Evolutionary conservation across 2,113 vertebrate species (phyloP), one percentile per base, ranked within the genome.

Genomic region (Arothron firmamentum): DNA sequence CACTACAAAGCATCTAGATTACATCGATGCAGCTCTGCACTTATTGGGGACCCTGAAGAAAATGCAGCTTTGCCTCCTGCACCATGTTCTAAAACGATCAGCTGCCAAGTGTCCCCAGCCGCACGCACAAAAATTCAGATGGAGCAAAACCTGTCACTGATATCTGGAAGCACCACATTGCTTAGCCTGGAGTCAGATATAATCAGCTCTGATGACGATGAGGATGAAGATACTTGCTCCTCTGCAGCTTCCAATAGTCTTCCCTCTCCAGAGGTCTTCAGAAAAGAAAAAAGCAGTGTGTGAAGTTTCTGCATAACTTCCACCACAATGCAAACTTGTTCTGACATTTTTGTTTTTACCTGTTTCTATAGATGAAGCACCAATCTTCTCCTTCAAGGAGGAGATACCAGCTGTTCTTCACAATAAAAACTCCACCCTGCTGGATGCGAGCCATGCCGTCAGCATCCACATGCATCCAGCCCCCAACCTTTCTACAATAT

Each of bases 361-460:
- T 68, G 6, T 51, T 8, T 67, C 47, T 1, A 5, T 21, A 87
- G 82, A 52, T 2, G 65, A 76, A 43, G 43, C 1, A 0, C 10
- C 51, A 16, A 46, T 10, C 8, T 70, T 74, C 1, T 14, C 49
- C 5, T 6, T 3, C 31, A 61, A 59, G 4, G 69, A 76, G 38
- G 74, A 72, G 63, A 15, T 49, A 21, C 11, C 17, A 47, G 62
- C 62, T 52, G 4, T 81, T 54, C 5, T 18, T 45, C 54, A 59
- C 2, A 52, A 79, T 8, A 95, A 88, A 82, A 98, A 96, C 79
- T 98, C 95, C 6, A 97, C 95, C 62, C 89, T 97, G 58, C 84
- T 96, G 61, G 91, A 94, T 60, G 85, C 62, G 63, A 95, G 92
- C 79, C 88, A 88, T 3, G 94, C 94, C 9, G 57, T 91, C 67